A percentile compares a stretch with the other conserved stretches of the same genome.
Evolutionary conservation across 2,797 vertebrate species (phyloP).

Genomic region (Scolopax rusticola): DNA sequence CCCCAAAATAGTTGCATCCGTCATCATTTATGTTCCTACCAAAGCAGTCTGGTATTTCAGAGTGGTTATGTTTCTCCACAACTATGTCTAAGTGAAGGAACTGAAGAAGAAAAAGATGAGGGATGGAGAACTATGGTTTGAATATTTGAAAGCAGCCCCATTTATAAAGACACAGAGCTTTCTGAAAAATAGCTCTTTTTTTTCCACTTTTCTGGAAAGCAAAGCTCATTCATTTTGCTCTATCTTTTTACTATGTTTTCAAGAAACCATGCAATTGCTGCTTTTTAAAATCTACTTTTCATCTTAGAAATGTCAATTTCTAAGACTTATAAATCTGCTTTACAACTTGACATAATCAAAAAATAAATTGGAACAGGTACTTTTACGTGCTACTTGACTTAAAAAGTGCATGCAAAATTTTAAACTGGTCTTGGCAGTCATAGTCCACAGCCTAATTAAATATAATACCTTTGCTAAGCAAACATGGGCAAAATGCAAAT

Average conservation of each 20-base stretch:
- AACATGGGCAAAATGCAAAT: neutral
- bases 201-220: neutral
- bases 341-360: neutral
- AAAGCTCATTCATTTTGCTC: neutral
- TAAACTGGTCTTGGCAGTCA: neutral
- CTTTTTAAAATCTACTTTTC: neutral
- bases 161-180: neutral
- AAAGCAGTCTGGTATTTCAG: constrained; percentile 62
- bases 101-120: constrained; percentile 65
- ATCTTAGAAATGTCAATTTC: neutral
- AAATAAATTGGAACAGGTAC: neutral
- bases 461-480: neutral
- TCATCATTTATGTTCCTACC: constrained; percentile 54
- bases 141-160: constrained; percentile 12
- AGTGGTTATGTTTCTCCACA: constrained; percentile 60
- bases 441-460: neutral
- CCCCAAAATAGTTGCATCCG: constrained; percentile 36
- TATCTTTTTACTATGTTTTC: neutral
- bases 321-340: neutral
- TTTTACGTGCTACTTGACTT: neutral
- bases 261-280: neutral
- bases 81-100: constrained; percentile 58
- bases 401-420: neutral
- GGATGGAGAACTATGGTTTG: constrained; percentile 24
- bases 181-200: constrained; percentile 14